These are phyloP conservation scores for Athene cunicularia DNA, from an alignment of 2,113 vertebrate species.

Conservation along the genomic window DNA sequence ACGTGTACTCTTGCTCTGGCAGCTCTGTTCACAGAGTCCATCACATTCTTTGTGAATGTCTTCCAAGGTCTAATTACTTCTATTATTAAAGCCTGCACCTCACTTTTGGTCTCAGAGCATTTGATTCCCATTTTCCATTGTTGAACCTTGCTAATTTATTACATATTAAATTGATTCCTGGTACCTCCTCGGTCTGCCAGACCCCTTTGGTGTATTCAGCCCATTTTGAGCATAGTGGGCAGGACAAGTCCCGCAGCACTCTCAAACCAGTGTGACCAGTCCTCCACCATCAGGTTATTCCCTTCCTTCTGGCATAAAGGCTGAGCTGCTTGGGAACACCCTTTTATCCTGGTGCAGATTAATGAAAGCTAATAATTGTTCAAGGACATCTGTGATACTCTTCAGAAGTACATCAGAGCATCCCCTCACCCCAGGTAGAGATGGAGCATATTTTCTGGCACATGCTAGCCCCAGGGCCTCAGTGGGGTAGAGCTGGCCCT, in stretches of 20 bases:
- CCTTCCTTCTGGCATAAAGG: not conserved
- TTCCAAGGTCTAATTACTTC: not conserved
- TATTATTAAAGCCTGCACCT: not conserved
- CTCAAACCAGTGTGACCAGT: not conserved
- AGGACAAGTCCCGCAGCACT: not conserved
- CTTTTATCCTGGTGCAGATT: not conserved
- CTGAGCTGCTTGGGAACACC: not conserved
- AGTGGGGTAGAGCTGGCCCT: not conserved
- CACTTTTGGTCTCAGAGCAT: not conserved
- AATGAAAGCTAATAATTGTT: not conserved
- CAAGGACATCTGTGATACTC: not conserved
- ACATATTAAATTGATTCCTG: no score
- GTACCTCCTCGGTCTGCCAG: not conserved
- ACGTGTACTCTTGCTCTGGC: not conserved
- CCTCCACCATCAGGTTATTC: not conserved
- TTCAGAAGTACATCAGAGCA: not conserved
- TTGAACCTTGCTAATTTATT: not conserved
- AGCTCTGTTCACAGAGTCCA: not conserved
- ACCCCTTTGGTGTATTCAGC: not conserved
- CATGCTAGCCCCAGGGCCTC: not conserved
- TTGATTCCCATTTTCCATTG: not conserved
- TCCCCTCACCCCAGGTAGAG: not conserved
- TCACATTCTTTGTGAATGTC: not conserved
- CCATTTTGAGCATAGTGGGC: not conserved
- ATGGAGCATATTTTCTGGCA: not conserved